A percentile compares a stretch with the other conserved stretches of the same genome.
Conservation (phyloP, 2,113 vertebrate genomes). For the Marcusenius ussheri region DNA sequence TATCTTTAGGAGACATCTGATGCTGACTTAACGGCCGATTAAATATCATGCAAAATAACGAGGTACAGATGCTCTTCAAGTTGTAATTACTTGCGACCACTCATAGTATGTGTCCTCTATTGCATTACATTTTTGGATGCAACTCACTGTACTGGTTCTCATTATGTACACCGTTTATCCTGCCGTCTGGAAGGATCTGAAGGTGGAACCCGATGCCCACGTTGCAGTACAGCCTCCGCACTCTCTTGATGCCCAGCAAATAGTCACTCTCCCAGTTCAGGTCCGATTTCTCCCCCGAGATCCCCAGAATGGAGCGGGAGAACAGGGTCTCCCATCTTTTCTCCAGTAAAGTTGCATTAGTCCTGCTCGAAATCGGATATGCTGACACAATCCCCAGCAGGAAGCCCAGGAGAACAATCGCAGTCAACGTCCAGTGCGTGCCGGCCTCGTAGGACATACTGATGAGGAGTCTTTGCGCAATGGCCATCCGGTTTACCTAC, state of each 20-base stretch:
- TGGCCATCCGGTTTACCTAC: conserved; percentile 82
- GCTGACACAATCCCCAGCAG: conserved; percentile 69
- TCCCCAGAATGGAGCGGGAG: conserved; percentile 79
- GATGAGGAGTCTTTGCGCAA: conserved; percentile 78
- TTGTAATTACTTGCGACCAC: conserved; percentile 42
- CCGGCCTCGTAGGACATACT: conserved; percentile 79
- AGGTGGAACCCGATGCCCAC: conserved; percentile 98
- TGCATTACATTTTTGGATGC: conserved; percentile 55
- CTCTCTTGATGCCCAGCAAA: conserved; percentile 90
- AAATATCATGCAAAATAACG: conserved; percentile 53
- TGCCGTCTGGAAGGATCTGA: conserved; percentile 86
- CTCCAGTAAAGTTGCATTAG: conserved; percentile 75
- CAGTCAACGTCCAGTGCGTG: conserved; percentile 69
- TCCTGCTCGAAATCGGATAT: conserved; percentile 69
- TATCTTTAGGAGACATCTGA: conserved; percentile 54
- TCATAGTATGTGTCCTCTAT: conserved; percentile 50
- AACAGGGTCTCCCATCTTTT: conserved; percentile 77
- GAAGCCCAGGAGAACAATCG: conserved; percentile 71
- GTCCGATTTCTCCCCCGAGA: conserved; percentile 72
- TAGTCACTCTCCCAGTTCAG: conserved; percentile 92
- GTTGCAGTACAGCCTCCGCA: conserved; percentile 94
- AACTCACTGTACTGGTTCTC: conserved; percentile 98
- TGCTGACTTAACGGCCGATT: conserved; percentile 43
- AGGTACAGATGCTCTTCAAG: conserved; percentile 42
- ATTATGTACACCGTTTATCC: conserved; percentile 83